Base-by-base conservation (phyloP, 2,888 invertebrate genomes). In the Diaphora mendica region DNA sequence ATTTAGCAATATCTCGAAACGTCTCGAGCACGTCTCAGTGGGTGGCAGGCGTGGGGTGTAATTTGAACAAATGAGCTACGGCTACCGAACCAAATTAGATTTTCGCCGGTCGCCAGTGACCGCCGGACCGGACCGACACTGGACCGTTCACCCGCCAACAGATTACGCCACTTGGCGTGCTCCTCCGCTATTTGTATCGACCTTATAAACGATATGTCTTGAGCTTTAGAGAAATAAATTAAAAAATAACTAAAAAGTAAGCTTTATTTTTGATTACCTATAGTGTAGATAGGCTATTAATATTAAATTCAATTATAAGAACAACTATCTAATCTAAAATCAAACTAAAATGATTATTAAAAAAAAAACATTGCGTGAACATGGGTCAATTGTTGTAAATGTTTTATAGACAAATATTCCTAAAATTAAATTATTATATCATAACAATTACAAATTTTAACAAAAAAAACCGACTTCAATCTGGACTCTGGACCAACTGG, bases 71-170 rank as follows among this genome's bases (percentile, higher is more conserved):
- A 97, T 97, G 96, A 96, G 96, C 96, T 94, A 93, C 93, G 95
- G 94, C 96, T 94, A 94, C 93, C 93, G 95, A 96, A 96, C 96
- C 96, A 96, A 96, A 96, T 97, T 96, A 96, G 96, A 96, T 96
- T 96, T 90, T 94, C 92, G 93, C 93, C 87, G 87, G 85, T 76
- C 85, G 82, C 82, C 81, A 80, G 81, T 75, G 82, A 79, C 82
- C 81, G 86, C 83, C 85, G 83, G 87, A 74, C 81, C 79, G 79
- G 73, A 75, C 79, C 72, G 79, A 67, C 79, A 75, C 82, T 81
- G 79, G 82, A 83, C 82, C 76, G 83, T 79, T 80, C 82, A 78
- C 85, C 85, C 82, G 84, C 88, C 88, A 87, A 89, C 91, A 90
- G 92, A 91, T 91, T 91, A 91, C 90, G 87, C 83, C 80, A 88